A percentile compares a stretch with the other conserved stretches of the same genome.
Conservation (phyloP, 2,888 invertebrate species). For the Drosophila antonietae region DNA sequence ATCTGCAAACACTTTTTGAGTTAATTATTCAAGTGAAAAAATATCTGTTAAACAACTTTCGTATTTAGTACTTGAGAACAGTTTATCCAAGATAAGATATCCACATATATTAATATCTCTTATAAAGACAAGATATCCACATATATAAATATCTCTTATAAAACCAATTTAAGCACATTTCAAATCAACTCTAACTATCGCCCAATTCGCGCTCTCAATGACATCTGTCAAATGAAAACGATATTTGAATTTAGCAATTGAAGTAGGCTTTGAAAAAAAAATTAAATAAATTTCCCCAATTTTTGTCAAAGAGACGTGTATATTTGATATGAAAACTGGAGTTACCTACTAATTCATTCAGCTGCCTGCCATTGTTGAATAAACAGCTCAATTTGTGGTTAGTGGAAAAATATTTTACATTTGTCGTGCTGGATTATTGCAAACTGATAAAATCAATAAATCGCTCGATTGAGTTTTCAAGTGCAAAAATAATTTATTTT, state of each 20-base stretch:
- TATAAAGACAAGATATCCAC: too few species aligned
- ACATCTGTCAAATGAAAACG: background rate
- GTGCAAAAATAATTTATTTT: background rate
- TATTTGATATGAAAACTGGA: constrained; percentile 4
- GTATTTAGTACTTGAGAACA: too few species aligned
- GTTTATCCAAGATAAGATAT: too few species aligned
- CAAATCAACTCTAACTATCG: too few species aligned
- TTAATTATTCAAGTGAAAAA: too few species aligned
- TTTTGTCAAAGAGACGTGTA: background rate
- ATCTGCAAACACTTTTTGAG: too few species aligned
- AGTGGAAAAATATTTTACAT: constrained; percentile 14
- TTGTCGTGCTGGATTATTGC: background rate
- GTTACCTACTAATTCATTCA: constrained; percentile 22
- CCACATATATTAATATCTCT: too few species aligned
- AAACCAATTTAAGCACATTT: too few species aligned
- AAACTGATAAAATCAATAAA: background rate
- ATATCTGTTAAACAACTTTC: too few species aligned
- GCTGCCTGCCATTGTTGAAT: constrained; percentile 16
- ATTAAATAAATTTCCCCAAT: background rate
- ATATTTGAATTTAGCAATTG: background rate
- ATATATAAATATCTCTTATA: too few species aligned
- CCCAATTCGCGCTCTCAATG: background rate
- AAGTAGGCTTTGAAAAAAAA: constrained; percentile 25
- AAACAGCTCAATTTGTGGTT: constrained; percentile 15
- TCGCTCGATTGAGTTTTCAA: background rate